Evolutionary conservation across 2,797 vertebrate species (phyloP).

Genomic region (Gobio occitaniae): DNA sequence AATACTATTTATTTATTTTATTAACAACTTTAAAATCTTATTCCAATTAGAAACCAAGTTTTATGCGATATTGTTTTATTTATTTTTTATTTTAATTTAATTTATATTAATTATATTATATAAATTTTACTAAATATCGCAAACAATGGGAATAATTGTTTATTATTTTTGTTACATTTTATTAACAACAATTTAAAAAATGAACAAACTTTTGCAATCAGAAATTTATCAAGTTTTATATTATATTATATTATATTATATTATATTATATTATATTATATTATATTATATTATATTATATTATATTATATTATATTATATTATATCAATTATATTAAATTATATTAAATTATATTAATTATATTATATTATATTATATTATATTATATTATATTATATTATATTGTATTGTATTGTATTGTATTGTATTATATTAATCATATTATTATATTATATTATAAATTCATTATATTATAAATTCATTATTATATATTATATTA

Average conservation of each 20-base stretch:
- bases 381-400: too few species aligned
- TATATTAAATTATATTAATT: too few species aligned
- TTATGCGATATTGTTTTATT: background rate
- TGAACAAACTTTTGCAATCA: slow-evolving; percentile 53
- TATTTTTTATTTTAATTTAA: background rate
- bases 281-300: too few species aligned
- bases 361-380: too few species aligned
- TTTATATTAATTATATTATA: background rate
- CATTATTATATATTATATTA: background rate
- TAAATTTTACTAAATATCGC: background rate
- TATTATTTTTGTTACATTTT: background rate
- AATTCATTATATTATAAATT: background rate
- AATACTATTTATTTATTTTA: background rate
- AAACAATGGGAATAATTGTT: background rate
- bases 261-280: too few species aligned
- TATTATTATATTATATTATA: too few species aligned
- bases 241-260: too few species aligned
- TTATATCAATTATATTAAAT: too few species aligned
- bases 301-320: too few species aligned
- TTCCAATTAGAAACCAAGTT: slow-evolving; percentile 55
- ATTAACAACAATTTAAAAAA: slow-evolving; percentile 11
- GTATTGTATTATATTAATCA: too few species aligned
- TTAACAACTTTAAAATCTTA: slow-evolving; percentile 39
- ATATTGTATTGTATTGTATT: too few species aligned
- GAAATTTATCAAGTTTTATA: too few species aligned